Evolutionary conservation across 2,113 vertebrate species (phyloP), one percentile per base, ranked within the genome.

Genomic region (Myiopsitta monachus): DNA sequence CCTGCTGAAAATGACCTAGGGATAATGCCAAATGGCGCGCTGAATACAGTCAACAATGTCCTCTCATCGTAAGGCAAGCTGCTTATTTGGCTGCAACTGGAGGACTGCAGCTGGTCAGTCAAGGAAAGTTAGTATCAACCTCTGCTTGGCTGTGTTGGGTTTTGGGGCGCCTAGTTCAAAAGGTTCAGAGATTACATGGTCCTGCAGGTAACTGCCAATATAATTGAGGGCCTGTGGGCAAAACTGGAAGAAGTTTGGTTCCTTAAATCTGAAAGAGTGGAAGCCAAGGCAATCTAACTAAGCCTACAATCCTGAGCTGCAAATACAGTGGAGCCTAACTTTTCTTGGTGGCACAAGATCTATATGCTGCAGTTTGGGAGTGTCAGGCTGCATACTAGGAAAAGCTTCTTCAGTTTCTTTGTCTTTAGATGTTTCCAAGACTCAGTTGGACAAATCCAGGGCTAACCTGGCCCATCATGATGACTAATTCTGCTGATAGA

Each of bases 151-250:
- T 51, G 11, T 31, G 10, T 10, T 59, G 68, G 11, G 13, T 70
- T 72, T 59, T 4, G 3, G 23, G 36, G 3, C 11, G 44, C 21
- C 13, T 39, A 6, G 8, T 28, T 87, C 18, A 70, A 44, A 87
- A 30, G 0, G 10, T 12, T 87, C 64, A 62, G 75, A 80, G 68
- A 31, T 88, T 0, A 14, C 11, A 3, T 9, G 1, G n/a, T 55
- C 31, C 52, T 82, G 14, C 38, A 81, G 24, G 51, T 3, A 38
- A 10, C 9, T 44, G 26, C 23, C 3, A 18, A 18, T 30, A 11
- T 15, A 30, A 43, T 0, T 44, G 38, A 85, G 55, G 16, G 16
- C 7, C 15, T 80, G 33, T 28, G 18, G 66, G n/a, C 14, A 88
- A 83, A 94, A 77, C 52, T 44, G 73, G 28, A 74, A 88, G 38